phyloP scores from a whole-genome alignment of 1,140 invertebrate genomes.

The Pseudachorutes palmiensis region DNA sequence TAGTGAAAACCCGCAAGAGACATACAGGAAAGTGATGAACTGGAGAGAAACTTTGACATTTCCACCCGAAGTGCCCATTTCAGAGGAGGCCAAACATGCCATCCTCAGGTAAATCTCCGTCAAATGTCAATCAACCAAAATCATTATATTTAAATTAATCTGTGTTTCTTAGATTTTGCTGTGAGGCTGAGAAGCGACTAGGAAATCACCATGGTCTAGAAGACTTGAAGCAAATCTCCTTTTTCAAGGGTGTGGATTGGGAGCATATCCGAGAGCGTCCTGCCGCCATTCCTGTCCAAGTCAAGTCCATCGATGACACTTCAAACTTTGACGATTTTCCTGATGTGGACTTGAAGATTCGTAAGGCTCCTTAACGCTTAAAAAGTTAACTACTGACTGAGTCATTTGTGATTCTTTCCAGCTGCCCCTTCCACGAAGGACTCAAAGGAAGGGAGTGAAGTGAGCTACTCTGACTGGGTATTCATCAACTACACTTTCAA shows the following conservation, averaged over 20 bases:
- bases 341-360: slow-evolving; percentile 96
- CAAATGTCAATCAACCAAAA: no score
- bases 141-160: no score
- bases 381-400: background rate
- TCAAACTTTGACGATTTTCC: slow-evolving; percentile 99
- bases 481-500: slow-evolving; percentile 99
- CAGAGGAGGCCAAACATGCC: slow-evolving; percentile 80
- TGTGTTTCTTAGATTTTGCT: slow-evolving; percentile 65
- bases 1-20: slow-evolving; percentile 98
- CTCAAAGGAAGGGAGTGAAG: slow-evolving; percentile 55
- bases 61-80: slow-evolving; percentile 97
- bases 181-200: slow-evolving; percentile 83
- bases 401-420: slow-evolving; percentile 48
- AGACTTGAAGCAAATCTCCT: slow-evolving; percentile 72
- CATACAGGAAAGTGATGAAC: slow-evolving; percentile 98
- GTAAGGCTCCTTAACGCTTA: slow-evolving; percentile 54
- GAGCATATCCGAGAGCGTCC: slow-evolving; percentile 92
- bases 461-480: slow-evolving; percentile 94
- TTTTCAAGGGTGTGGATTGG: slow-evolving; percentile 92
- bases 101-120: slow-evolving; percentile 49
- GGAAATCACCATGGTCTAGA: slow-evolving; percentile 82
- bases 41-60: slow-evolving; percentile 97
- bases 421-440: slow-evolving; percentile 69
- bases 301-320: slow-evolving; percentile 72
- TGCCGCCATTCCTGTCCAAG: slow-evolving; percentile 71